Evolutionary conservation across 2,113 vertebrate species (phyloP).

Genomic region (Hiodon alosoides): DNA sequence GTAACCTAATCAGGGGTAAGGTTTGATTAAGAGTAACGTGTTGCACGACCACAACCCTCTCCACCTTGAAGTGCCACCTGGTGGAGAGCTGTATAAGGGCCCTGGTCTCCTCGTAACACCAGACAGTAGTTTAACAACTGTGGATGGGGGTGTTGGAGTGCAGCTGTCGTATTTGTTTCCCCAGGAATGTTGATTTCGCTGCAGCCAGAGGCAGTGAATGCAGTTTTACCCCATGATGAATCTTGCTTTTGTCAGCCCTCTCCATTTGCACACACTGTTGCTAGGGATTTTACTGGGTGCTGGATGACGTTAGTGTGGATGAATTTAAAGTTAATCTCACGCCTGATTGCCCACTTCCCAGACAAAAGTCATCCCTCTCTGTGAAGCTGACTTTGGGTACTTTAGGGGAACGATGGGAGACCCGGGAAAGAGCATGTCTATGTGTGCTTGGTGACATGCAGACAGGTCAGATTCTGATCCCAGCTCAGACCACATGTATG

Average conservation of each 20-base stretch:
- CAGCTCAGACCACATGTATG: no score
- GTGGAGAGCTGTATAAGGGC: slow-evolving; percentile 61
- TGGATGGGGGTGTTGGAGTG: slow-evolving; percentile 46
- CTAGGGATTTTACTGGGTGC: not conserved
- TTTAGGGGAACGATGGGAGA: not conserved
- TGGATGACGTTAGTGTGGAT: slow-evolving; percentile 10
- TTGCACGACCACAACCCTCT: slow-evolving; percentile 14
- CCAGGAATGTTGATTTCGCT: slow-evolving; percentile 56
- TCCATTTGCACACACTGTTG: not conserved
- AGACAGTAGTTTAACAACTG: slow-evolving; percentile 53
- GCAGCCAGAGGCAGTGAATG: slow-evolving; percentile 50
- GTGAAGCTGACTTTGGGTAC: no score
- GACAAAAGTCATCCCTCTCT: no score
- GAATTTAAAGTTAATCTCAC: slow-evolving; percentile 4
- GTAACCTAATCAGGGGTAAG: not conserved
- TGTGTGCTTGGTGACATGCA: no score
- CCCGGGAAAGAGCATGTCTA: no score
- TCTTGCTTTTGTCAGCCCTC: slow-evolving; percentile 37
- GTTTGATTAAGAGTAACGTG: not conserved
- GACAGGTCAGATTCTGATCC: no score
- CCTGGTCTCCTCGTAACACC: slow-evolving; percentile 53
- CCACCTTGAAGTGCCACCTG: slow-evolving; percentile 20
- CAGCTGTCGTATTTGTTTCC: slow-evolving; percentile 69
- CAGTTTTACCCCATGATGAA: slow-evolving; percentile 56
- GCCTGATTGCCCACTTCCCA: no score